phyloP scores from a whole-genome alignment of 2,113 vertebrate species.

The Pterocles gutturalis region DNA sequence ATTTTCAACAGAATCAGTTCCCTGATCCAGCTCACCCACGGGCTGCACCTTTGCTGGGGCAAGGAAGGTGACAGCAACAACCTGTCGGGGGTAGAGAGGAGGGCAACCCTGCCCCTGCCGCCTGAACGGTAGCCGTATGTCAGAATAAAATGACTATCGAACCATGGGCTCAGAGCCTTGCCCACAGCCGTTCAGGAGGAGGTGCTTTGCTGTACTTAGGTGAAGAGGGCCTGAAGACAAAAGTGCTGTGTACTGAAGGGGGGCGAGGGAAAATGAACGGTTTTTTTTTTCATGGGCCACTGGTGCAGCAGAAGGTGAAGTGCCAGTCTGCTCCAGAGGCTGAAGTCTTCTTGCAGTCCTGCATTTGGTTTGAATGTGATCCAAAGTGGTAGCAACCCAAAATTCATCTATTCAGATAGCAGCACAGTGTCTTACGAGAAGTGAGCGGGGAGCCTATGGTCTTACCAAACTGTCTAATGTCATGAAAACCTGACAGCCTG shows the following conservation, averaged over 20 bases:
- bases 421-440: rapidly evolving
- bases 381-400: neutral
- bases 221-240: neutral
- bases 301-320: neutral
- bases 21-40: neutral
- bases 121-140: neutral
- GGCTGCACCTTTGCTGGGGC: neutral
- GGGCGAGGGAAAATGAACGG: neutral
- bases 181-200: neutral
- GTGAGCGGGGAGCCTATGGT: neutral
- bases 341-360: neutral
- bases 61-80: neutral
- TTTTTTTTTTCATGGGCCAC: neutral
- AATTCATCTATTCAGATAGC: neutral
- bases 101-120: neutral
- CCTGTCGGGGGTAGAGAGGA: neutral
- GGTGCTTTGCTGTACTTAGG: neutral
- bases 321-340: neutral
- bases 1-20: neutral
- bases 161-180: neutral
- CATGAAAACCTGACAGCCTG: neutral
- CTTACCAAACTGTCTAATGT: neutral
- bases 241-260: neutral
- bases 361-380: neutral
- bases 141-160: neutral